phyloP scores from a whole-genome alignment of 2,888 invertebrate species.

The Pharmacophagus antenor region DNA sequence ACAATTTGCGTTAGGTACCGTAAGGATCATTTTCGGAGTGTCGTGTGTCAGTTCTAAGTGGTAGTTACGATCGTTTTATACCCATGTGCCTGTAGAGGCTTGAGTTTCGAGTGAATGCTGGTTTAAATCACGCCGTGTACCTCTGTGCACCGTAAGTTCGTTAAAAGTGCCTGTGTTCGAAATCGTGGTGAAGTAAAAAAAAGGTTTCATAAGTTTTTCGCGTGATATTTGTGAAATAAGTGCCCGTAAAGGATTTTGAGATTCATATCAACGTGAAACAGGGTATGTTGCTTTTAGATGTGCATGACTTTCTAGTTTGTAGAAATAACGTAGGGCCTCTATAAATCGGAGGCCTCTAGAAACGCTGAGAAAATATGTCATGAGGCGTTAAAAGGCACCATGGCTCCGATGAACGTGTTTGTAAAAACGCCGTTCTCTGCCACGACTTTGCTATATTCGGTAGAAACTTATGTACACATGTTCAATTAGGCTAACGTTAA shows the following conservation, averaged over 20 bases:
- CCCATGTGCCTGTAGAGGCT: slow-evolving; percentile 53
- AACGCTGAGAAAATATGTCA: slow-evolving; percentile 26
- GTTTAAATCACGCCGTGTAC: slow-evolving; percentile 71
- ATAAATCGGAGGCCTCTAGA: slow-evolving; percentile 17
- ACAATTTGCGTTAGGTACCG: slow-evolving; percentile 45
- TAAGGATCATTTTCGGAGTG: slow-evolving; percentile 51
- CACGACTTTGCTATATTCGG: slow-evolving; percentile 19
- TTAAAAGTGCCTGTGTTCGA: slow-evolving; percentile 76
- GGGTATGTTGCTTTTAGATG: slow-evolving; percentile 55
- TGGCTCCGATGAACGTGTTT: slow-evolving; percentile 24
- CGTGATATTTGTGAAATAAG: slow-evolving; percentile 57
- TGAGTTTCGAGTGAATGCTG: slow-evolving; percentile 65
- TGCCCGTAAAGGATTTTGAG: slow-evolving; percentile 63
- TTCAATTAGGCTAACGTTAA: neutral
- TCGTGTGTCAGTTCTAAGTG: slow-evolving; percentile 45
- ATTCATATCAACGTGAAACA: slow-evolving; percentile 57
- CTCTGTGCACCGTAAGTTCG: slow-evolving; percentile 67
- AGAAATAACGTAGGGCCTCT: slow-evolving; percentile 29
- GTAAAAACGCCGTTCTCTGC: slow-evolving; percentile 28
- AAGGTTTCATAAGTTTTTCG: slow-evolving; percentile 56
- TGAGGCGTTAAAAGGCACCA: slow-evolving; percentile 26
- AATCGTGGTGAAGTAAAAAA: slow-evolving; percentile 62
- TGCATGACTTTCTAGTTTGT: slow-evolving; percentile 30
- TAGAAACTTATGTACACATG: neutral
- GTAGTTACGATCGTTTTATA: slow-evolving; percentile 43